Evolutionary conservation across 1,140 invertebrate genomes (phyloP).

Genomic region (Eciton burchellii): DNA sequence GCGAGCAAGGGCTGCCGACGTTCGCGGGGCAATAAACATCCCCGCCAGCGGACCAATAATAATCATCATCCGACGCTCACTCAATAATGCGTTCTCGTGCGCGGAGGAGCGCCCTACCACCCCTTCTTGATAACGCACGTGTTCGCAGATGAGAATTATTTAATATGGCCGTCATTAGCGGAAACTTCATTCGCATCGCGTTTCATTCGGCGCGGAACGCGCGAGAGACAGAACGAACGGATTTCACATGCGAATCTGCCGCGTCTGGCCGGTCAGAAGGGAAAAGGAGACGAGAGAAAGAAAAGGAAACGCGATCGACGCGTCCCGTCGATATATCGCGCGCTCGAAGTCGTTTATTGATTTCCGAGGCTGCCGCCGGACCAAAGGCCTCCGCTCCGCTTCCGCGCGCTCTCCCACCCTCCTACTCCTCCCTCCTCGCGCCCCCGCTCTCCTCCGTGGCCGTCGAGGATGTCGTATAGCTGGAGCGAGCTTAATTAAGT

Average conservation of each 20-base stretch:
- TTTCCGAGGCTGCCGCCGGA: conserved; percentile 76
- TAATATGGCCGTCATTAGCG: neutral
- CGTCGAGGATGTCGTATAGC: conserved; percentile 74
- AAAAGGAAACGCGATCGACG: conserved; percentile 51
- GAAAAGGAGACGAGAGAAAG: neutral
- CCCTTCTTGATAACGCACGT: neutral
- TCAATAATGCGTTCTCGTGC: neutral
- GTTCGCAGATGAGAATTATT: conserved; percentile 15
- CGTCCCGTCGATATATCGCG: conserved; percentile 55
- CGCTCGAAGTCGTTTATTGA: conserved; percentile 77
- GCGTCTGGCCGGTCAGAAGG: neutral
- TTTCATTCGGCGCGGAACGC: conserved; percentile 16
- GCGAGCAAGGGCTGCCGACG: too few species aligned
- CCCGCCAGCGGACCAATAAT: too few species aligned
- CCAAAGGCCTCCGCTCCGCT: conserved; percentile 66
- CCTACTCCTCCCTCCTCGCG: neutral
- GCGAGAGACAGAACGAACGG: conserved; percentile 9
- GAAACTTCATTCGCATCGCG: conserved; percentile 17
- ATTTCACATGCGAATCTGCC: conserved; percentile 32
- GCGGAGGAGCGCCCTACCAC: too few species aligned
- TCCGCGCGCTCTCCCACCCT: conserved; percentile 8
- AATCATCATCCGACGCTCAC: too few species aligned
- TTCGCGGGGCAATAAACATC: too few species aligned
- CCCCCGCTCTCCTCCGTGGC: conserved; percentile 56
- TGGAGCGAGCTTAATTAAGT: conserved; percentile 79